Evolutionary conservation across 2,797 vertebrate species (phyloP).

Genomic region (Novumbra hubbsi): DNA sequence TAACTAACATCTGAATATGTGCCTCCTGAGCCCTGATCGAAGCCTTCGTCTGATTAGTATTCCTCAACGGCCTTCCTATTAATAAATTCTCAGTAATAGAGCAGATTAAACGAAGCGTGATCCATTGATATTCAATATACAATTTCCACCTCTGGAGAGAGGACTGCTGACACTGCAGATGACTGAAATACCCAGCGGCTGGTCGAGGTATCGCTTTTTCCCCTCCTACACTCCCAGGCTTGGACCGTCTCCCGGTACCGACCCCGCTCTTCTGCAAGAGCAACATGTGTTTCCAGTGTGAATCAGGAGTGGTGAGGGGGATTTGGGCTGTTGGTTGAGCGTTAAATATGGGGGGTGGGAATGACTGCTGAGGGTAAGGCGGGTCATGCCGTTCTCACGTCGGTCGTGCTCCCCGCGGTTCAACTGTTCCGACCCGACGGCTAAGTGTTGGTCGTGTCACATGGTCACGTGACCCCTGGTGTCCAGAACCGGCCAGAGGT

Average conservation of each 20-base stretch:
- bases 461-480: neutral
- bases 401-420: neutral
- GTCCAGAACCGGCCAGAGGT: neutral
- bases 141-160: slow-evolving; percentile 18
- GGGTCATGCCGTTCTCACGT: slow-evolving; percentile 1
- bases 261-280: neutral
- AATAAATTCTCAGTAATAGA: neutral
- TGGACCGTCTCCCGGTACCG: no score
- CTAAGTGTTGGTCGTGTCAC: neutral
- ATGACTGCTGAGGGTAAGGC: neutral
- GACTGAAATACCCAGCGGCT: slow-evolving; percentile 1
- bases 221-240: neutral
- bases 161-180: slow-evolving; percentile 30
- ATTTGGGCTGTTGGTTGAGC: neutral
- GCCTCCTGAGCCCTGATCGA: slow-evolving; percentile 26
- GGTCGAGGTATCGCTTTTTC: neutral
- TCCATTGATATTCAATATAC: slow-evolving; percentile 42
- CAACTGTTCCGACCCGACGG: neutral
- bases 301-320: neutral
- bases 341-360: neutral
- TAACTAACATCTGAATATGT: slow-evolving; percentile 32
- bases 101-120: slow-evolving; percentile 51
- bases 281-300: slow-evolving; percentile 1
- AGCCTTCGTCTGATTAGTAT: slow-evolving; percentile 45
- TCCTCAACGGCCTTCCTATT: slow-evolving; percentile 23